Evolutionary conservation across 2,797 vertebrate genomes (phyloP), one percentile per base, ranked within the genome.

Genomic region (Rhinogobio ventralis): DNA sequence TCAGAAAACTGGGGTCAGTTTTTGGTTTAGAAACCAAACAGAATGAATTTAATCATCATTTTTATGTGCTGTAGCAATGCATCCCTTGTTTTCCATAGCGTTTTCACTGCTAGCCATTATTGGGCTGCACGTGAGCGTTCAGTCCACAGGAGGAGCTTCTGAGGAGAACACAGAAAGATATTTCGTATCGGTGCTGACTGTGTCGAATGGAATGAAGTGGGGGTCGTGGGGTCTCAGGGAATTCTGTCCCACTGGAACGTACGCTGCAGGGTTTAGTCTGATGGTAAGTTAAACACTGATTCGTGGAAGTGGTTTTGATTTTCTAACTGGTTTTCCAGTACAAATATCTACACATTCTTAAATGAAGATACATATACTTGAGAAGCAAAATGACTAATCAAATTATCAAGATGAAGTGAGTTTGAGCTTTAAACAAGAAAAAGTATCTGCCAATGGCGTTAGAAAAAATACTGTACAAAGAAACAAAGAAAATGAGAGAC

Each of bases 211-310:
- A 20, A n/a, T 66, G 67, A 1, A 8, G 5, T 57, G 19, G 55
- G 85, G 85, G 5, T 62, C 33, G 19, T 86, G 85, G 85, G 75
- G 67, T 15, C 25, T 13, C 5, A 83, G 62, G 28, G 53, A 83
- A 8, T 57, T 79, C 10, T 86, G 85, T 83, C 85, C 85, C 8
- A 17, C 1, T 0, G 66, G 51, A 13, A 77, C n/a, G 8, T 82
- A 82, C 30, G 85, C 85, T 0, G 72, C 74, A 5, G 85, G 85
- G 1, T 86, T 86, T 46, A 83, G 85, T 53, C 55, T 86, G 9
- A 86, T 30, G 85, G 85, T 82, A 20, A 76, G 60, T 20, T 46
- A 3, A 46, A 2, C 23, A 9, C 2, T 46, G 69, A 30, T 14
- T 17, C 7, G 2, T 25, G 57, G n/a, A 60, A 60, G 55, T 13